Percentiles rank a stretch among this genome's conserved stretches.
Conservation (phyloP, 2,888 invertebrate species). For the Odontomyia ornata region DNA sequence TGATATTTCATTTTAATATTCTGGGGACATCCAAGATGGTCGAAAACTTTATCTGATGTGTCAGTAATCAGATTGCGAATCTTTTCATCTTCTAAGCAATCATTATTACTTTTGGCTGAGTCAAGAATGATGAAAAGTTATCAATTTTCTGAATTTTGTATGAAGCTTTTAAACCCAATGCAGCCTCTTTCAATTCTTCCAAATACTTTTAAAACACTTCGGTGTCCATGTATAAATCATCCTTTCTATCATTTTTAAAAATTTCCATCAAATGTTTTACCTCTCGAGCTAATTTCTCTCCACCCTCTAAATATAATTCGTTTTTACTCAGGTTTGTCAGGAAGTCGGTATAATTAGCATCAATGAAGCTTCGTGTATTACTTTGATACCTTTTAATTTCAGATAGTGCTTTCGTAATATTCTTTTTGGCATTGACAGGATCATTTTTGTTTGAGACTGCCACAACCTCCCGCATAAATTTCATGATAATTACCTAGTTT, state of each 20-base stretch:
- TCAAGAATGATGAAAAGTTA: slow-evolving; percentile 64
- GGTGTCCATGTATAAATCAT: slow-evolving; percentile 70
- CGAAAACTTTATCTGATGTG: slow-evolving; percentile 57
- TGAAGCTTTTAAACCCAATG: slow-evolving; percentile 65
- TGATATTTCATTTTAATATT: slow-evolving; percentile 61
- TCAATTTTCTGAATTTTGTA: slow-evolving; percentile 64
- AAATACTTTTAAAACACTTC: slow-evolving; percentile 70
- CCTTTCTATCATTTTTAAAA: slow-evolving; percentile 71
- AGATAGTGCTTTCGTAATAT: too few species aligned
- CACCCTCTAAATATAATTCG: slow-evolving; percentile 59
- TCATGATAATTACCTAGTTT: too few species aligned
- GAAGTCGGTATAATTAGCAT: too few species aligned
- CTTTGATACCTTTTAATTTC: slow-evolving; percentile 59
- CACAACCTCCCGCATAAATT: slow-evolving; percentile 52
- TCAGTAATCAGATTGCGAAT: slow-evolving; percentile 57
- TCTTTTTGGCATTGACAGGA: slow-evolving; percentile 54
- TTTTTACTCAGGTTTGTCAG: slow-evolving; percentile 59
- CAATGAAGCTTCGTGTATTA: slow-evolving; percentile 60
- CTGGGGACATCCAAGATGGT: slow-evolving; percentile 59
- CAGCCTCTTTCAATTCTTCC: slow-evolving; percentile 67
- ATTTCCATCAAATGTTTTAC: slow-evolving; percentile 56
- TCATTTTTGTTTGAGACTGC: slow-evolving; percentile 52
- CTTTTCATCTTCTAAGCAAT: slow-evolving; percentile 57
- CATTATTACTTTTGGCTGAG: too few species aligned
- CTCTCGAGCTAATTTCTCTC: too few species aligned